Evolutionary conservation across 64 coral and sea anemone genomes (phyloP).

Genomic region (Platygyra sinensis): DNA sequence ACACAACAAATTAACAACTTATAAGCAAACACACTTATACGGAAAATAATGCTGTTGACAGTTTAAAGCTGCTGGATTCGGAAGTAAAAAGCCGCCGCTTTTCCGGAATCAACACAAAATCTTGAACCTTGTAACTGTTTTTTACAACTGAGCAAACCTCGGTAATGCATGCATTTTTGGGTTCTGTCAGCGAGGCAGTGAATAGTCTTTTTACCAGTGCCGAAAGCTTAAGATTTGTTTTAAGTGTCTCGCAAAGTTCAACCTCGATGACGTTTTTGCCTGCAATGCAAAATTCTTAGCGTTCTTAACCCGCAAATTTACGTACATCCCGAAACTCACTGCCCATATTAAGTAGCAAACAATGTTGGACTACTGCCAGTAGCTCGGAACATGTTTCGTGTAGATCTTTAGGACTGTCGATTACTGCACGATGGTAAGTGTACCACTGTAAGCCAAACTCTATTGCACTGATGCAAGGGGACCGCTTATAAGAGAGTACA

Average conservation of each 20-base stretch:
- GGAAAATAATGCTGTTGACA: constrained; percentile 37
- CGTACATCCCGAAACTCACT: not conserved
- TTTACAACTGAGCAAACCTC: not conserved
- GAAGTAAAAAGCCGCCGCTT: not conserved
- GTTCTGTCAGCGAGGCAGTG: not conserved
- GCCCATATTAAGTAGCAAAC: not conserved
- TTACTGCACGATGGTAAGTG: no score
- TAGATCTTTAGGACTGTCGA: not conserved
- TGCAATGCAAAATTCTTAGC: not conserved
- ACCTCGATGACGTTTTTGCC: constrained; percentile 12
- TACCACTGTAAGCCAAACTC: no score
- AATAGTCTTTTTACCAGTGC: not conserved
- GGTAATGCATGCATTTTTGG: not conserved
- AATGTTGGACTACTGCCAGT: constrained; percentile 27
- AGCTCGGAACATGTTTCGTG: not conserved
- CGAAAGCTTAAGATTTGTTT: not conserved
- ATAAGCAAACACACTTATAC: constrained; percentile 44
- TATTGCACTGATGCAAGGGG: no score
- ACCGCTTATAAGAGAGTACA: no score
- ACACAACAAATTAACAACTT: not conserved
- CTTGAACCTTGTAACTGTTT: not conserved
- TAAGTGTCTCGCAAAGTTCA: not conserved
- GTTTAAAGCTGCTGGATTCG: not conserved
- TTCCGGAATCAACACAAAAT: constrained; percentile 28
- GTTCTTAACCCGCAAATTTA: constrained; percentile 35